Base-by-base conservation (phyloP, 2,113 vertebrate species). In the Alces alces region DNA sequence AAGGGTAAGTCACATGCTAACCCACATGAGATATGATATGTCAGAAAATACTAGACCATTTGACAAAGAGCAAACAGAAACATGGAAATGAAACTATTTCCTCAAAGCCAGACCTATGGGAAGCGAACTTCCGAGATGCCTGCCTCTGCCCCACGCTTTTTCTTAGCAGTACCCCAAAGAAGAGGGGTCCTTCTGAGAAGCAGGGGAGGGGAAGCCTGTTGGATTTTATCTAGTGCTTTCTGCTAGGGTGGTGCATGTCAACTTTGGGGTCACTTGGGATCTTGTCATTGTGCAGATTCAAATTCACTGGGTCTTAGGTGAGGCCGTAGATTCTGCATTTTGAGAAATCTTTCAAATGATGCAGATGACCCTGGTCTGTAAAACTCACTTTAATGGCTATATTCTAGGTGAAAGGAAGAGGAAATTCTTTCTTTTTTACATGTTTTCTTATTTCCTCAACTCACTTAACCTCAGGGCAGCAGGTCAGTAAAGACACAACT, bases 221-320 rank as follows among this genome's bases (percentile, higher is more conserved):
- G 57, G 25, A 78, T 54, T 66, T 86, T 25, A 50, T 10, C 14
- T 4, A n/a, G 52, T 33, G 50, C 25, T 28, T 64, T 55, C 57
- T 47, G 78, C 79, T 28, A 5, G 47, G 19, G 23, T 45, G 55
- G 39, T 6, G 33, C 21, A 7, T 17, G 4, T 8, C 28, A 73
- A 1, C 6, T 78, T 19, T 10, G 45, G 11, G 15, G 45, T 25
- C 11, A 1, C 12, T 0, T 1, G 23, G 7, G 4, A 39, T 76
- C 55, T 23, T 36, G 15, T 47, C 57, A 58, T 6, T 21, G 13
- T 7, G 13, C 39, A 45, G 57, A 52, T 33, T 39, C 15, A 25
- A 39, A 47, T n/a, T 19, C 28, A 36, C 50, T 0, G 33, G 25
- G 6, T 33, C 43, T 21, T 12, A 1, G 8, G 5, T 5, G 4